Evolutionary conservation across 2,113 vertebrate genomes (phyloP).

Genomic region (Macrotus californicus): DNA sequence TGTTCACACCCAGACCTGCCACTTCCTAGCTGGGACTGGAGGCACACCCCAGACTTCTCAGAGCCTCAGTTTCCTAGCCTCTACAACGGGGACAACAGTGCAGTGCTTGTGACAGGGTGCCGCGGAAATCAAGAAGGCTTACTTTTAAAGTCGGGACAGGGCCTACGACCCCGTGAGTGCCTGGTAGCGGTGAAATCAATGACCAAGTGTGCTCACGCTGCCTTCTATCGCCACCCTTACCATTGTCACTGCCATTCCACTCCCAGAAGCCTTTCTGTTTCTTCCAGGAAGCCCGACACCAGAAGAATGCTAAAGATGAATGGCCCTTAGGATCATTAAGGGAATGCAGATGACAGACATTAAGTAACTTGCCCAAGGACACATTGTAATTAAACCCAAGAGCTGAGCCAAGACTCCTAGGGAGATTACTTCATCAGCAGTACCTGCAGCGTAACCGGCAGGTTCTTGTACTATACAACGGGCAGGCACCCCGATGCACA

Average conservation of each 20-base stretch:
- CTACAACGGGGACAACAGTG: neutral
- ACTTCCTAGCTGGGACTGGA: neutral
- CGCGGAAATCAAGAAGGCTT: neutral
- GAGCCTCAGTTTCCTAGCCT: neutral
- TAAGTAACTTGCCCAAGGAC: neutral
- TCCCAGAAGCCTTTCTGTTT: neutral
- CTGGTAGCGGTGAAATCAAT: neutral
- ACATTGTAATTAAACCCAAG: neutral
- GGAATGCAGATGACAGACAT: neutral
- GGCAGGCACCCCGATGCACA: fast-evolving
- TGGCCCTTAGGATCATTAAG: neutral
- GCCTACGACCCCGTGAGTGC: neutral
- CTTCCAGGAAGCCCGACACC: neutral
- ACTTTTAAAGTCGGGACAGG: neutral
- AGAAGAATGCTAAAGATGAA: neutral
- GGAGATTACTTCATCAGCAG: neutral
- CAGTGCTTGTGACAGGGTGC: neutral
- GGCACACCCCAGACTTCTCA: neutral
- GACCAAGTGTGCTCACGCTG: neutral
- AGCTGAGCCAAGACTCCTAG: neutral
- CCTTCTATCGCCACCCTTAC: fast-evolving
- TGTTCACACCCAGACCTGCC: too few species aligned
- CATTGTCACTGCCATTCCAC: too few species aligned
- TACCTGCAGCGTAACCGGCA: neutral
- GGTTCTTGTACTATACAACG: neutral